Evolutionary conservation across 2,797 vertebrate species (phyloP).

Genomic region (Channallabes apus): DNA sequence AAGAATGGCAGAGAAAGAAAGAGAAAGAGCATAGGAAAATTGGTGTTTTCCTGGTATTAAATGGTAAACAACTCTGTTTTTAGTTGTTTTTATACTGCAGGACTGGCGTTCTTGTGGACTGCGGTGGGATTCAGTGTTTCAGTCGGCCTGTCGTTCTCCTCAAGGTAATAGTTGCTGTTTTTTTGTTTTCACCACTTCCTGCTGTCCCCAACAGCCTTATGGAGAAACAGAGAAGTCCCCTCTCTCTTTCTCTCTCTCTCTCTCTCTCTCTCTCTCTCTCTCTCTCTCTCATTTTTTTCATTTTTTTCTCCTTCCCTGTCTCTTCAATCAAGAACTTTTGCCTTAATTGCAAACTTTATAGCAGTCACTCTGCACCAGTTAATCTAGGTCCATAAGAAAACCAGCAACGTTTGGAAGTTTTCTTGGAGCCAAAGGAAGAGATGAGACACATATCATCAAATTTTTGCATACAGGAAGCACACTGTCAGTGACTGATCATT

Average conservation of each 20-base stretch:
- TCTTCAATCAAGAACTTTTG: not conserved
- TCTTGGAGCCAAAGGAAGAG: slow-evolving; percentile 34
- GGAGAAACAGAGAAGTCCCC: slow-evolving; percentile 35
- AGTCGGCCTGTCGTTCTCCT: slow-evolving; percentile 51
- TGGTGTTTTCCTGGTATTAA: slow-evolving; percentile 62
- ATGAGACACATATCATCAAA: slow-evolving; percentile 38
- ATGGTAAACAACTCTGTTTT: slow-evolving; percentile 77
- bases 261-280: slow-evolving; percentile 2
- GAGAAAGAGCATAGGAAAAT: slow-evolving; percentile 61
- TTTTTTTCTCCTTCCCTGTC: not conserved
- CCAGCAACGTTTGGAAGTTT: slow-evolving; percentile 29
- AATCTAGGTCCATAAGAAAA: not conserved
- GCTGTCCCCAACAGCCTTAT: slow-evolving; percentile 62
- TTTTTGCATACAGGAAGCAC: slow-evolving; percentile 30
- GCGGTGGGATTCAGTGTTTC: slow-evolving; percentile 53
- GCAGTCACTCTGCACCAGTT: not conserved
- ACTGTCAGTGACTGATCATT: slow-evolving; percentile 64
- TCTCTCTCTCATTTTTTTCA: not conserved
- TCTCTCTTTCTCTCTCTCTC: not conserved
- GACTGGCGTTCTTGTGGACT: slow-evolving; percentile 58
- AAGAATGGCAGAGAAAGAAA: slow-evolving; percentile 41
- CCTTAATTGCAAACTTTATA: not conserved
- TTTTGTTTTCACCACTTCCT: slow-evolving; percentile 70
- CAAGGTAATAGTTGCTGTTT: slow-evolving; percentile 77
- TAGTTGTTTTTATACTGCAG: slow-evolving; percentile 72